A percentile compares a stretch with the other conserved stretches of the same genome.
phyloP scores from a whole-genome alignment of 2,797 vertebrate genomes.

The Tapera naevia region DNA sequence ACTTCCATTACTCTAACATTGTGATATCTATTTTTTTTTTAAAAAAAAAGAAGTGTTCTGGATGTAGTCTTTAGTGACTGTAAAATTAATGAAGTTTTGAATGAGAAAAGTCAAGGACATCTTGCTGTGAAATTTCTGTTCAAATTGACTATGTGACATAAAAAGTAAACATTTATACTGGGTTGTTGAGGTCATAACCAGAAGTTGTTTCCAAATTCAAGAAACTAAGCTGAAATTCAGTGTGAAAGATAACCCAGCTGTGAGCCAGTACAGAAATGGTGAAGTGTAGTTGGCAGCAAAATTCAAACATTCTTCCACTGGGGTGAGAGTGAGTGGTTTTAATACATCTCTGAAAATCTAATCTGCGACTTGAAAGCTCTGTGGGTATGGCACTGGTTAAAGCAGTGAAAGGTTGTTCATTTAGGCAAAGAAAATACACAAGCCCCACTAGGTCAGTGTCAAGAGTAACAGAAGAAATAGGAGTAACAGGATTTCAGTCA shows the following conservation, averaged over 20 bases:
- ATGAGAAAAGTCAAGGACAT: neutral
- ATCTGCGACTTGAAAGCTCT: neutral
- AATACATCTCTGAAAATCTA: neutral
- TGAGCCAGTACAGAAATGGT: neutral
- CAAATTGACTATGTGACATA: neutral
- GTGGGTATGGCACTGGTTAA: neutral
- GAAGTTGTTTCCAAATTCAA: neutral
- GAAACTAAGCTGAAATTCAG: neutral
- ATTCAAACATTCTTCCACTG: neutral
- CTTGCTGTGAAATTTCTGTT: neutral
- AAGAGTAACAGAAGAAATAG: neutral
- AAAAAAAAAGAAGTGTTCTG: neutral
- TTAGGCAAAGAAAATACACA: neutral
- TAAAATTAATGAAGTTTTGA: neutral
- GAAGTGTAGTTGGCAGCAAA: constrained; percentile 3
- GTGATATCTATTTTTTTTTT: neutral
- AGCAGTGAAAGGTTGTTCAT: neutral
- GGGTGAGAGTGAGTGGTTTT: neutral
- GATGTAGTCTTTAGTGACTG: neutral
- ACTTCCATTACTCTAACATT: neutral
- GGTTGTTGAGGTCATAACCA: neutral
- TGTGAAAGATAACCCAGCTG: neutral
- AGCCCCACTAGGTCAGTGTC: neutral
- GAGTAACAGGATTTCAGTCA: neutral
- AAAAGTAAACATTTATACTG: neutral